phyloP scores from a whole-genome alignment of 2,113 vertebrate species.

The Ciconia maguari region DNA sequence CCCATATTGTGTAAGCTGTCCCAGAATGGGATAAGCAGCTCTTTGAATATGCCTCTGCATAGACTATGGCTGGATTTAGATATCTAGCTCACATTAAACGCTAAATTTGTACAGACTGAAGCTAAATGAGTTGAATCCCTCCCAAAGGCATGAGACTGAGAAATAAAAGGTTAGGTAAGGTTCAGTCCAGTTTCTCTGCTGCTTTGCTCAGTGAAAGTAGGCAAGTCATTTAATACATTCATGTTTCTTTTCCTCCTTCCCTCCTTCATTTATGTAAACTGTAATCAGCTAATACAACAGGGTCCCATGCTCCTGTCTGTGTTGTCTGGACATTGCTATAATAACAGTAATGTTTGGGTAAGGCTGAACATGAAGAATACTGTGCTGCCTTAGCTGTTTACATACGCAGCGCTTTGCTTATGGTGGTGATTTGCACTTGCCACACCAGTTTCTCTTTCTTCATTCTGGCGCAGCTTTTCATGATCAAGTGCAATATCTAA shows the following conservation, averaged over 20 bases:
- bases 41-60: background rate
- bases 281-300: background rate
- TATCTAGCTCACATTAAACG: background rate
- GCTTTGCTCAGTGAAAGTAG: background rate
- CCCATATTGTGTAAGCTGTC: accelerated
- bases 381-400: background rate
- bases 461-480: background rate
- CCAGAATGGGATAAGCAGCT: background rate
- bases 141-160: background rate
- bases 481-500: background rate
- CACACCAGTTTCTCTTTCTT: background rate
- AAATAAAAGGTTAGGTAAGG: background rate
- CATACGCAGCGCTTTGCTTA: background rate
- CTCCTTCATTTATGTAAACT: background rate
- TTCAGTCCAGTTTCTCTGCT: background rate
- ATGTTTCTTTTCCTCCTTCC: background rate
- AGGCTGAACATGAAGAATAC: background rate
- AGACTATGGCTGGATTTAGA: background rate
- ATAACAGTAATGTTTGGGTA: background rate
- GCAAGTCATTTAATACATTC: background rate
- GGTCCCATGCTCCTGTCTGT: background rate
- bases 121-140: background rate
- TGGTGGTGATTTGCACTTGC: background rate
- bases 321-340: background rate
- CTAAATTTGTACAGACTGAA: background rate